Conservation (phyloP, 2,797 vertebrate species). For the Urosaurus nigricauda region DNA sequence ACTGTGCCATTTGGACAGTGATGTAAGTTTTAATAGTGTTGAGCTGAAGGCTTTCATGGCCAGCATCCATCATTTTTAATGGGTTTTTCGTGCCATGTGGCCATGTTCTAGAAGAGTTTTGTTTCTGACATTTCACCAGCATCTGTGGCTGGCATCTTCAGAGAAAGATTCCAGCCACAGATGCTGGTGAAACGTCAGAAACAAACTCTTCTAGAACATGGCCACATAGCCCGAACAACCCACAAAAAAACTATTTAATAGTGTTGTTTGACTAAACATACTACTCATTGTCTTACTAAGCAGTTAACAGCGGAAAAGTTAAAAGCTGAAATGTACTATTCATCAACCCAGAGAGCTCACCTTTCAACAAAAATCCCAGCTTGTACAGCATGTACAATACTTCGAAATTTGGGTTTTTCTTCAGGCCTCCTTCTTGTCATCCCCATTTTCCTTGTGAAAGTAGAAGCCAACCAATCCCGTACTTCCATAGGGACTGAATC, state of each 20-base stretch:
- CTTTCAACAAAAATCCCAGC: slow-evolving; percentile 99
- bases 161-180: too few relatives aligned
- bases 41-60: too few relatives aligned
- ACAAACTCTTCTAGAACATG: too few relatives aligned
- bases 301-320: background rate
- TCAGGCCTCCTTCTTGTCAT: slow-evolving; percentile 90
- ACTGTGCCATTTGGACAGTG: background rate
- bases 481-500: slow-evolving; percentile 95
- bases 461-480: slow-evolving; percentile 96
- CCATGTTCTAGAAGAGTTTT: too few relatives aligned
- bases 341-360: slow-evolving; percentile 72
- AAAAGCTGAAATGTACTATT: background rate
- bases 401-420: slow-evolving; percentile 96
- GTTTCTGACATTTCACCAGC: too few relatives aligned
- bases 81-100: too few relatives aligned
- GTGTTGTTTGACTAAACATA: background rate
- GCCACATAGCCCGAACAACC: too few relatives aligned
- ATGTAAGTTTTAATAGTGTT: background rate
- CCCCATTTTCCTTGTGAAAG: slow-evolving; percentile 97
- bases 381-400: slow-evolving; percentile 97
- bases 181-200: too few relatives aligned
- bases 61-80: too few relatives aligned
- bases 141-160: too few relatives aligned
- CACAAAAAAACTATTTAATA: background rate
- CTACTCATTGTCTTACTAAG: background rate